Evolutionary conservation across 2,113 vertebrate species (phyloP), one percentile per base, ranked within the genome.

Genomic region (Australoheros scitulus): DNA sequence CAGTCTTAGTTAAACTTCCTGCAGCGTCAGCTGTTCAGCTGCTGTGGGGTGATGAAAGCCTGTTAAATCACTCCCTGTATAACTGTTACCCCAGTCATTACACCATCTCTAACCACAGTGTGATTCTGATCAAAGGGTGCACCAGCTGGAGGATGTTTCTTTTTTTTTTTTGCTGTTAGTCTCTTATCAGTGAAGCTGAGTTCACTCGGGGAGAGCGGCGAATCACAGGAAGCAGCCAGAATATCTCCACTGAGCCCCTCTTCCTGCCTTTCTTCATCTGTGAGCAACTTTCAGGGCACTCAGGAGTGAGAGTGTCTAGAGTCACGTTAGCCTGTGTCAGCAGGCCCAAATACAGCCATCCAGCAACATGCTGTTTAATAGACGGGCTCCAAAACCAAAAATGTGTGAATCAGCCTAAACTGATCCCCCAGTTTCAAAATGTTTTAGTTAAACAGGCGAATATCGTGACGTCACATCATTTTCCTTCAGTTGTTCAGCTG

Each of bases 171-270:
- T 8, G 0, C 56, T 11, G 47, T 29, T 83, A 4, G 52, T 63
- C n/a, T 47, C 61, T 85, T 79, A 79, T 87, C 88, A 36, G 81
- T 34, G 55, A 63, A 52, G 22, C 43, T 4, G 74, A 82, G 82
- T 56, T 82, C 74, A 78, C 52, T 4, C 58, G 43, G 15, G 57
- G 43, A 77, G 70, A 7, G 7, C 2, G 13, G 36, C 64, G 81
- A 82, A 77, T 86, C 68, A 65, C 41, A 88, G 87, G 89, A 88
- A 88, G 47, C 76, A 2, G 57, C 29, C 61, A 4, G 32, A 36
- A 80, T 74, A 38, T 65, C 81, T 79, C 20, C 50, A 2, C 61
- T 0, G n/a, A 61, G 64, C 32, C 7, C 86, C 87, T 57, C 72
- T 88, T 91, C 89, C 89, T 87, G 84, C 57, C 18, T 61, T 50